Evolutionary conservation across 1,140 invertebrate species (phyloP).

Genomic region (Geopemphigus sp.): DNA sequence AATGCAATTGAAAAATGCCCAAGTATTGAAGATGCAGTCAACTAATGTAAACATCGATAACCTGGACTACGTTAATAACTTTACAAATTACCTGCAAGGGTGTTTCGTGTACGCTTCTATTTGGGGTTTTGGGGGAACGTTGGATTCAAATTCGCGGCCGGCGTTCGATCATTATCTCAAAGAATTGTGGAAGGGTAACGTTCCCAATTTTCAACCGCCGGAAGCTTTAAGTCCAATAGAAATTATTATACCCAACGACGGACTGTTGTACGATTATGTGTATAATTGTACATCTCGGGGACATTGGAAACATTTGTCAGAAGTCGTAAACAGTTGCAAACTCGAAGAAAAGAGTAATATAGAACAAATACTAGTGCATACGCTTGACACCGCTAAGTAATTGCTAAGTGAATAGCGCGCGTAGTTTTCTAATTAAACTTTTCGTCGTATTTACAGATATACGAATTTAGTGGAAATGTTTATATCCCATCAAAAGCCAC

Average conservation of each 20-base stretch:
- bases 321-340: conserved; percentile 63
- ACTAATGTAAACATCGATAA: conserved; percentile 61
- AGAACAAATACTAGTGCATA: conserved; percentile 51
- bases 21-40: conserved; percentile 62
- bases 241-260: conserved; percentile 70
- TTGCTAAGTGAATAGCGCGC: conserved; percentile 39
- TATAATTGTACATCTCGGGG: conserved; percentile 72
- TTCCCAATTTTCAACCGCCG: conserved; percentile 58
- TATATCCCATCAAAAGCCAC: conserved; percentile 66
- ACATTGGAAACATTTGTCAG: conserved; percentile 73
- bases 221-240: conserved; percentile 66
- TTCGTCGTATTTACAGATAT: conserved; percentile 63
- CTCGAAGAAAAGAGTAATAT: conserved; percentile 67
- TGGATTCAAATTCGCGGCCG: conserved; percentile 68
- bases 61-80: conserved; percentile 58
- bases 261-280: conserved; percentile 74
- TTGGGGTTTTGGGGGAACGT: conserved; percentile 80
- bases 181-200: conserved; percentile 56
- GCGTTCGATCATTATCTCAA: conserved; percentile 72
- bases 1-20: conserved; percentile 4
- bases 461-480: conserved; percentile 66
- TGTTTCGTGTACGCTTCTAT: conserved; percentile 72
- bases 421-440: neutral
- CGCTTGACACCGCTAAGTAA: conserved; percentile 23
- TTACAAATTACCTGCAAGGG: conserved; percentile 70